A percentile compares a stretch with the other conserved stretches of the same genome.
phyloP scores from a whole-genome alignment of 2,888 invertebrate species.

The Tyria jacobaeae region DNA sequence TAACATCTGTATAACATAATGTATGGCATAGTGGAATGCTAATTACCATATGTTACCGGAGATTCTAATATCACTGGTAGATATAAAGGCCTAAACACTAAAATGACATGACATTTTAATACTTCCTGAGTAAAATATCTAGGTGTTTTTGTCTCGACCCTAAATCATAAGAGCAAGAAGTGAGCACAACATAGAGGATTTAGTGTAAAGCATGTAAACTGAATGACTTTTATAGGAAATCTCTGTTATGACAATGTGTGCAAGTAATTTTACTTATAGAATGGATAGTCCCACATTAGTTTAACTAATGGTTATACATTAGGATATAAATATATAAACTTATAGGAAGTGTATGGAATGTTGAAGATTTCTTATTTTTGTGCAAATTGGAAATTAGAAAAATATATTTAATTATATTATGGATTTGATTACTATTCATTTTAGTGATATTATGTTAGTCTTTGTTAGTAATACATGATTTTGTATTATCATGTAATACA shows the following conservation, averaged over 20 bases:
- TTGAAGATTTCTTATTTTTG: slow-evolving; percentile 72
- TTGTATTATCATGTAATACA: slow-evolving; percentile 65
- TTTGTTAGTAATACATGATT: slow-evolving; percentile 68
- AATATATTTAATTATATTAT: slow-evolving; percentile 69
- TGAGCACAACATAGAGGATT: slow-evolving; percentile 44
- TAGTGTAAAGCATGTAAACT: slow-evolving; percentile 42
- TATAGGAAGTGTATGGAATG: slow-evolving; percentile 68
- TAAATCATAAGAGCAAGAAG: slow-evolving; percentile 38
- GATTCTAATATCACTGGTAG: slow-evolving; percentile 36
- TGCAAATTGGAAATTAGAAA: slow-evolving; percentile 67
- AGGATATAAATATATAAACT: slow-evolving; percentile 59
- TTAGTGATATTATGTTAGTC: slow-evolving; percentile 80
- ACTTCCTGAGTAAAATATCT: slow-evolving; percentile 34
- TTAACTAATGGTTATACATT: slow-evolving; percentile 72
- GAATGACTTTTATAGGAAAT: slow-evolving; percentile 57
- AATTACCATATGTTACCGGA: slow-evolving; percentile 27
- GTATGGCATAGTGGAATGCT: slow-evolving; percentile 32
- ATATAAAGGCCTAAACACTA: slow-evolving; percentile 55
- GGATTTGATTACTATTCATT: slow-evolving; percentile 71
- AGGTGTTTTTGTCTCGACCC: slow-evolving; percentile 47
- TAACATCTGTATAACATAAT: slow-evolving; percentile 50
- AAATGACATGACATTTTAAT: slow-evolving; percentile 43
- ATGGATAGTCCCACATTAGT: slow-evolving; percentile 71
- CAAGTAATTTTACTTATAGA: slow-evolving; percentile 63
- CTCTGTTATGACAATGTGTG: slow-evolving; percentile 54